A percentile compares a stretch with the other conserved stretches of the same genome.
Evolutionary conservation across 1,140 invertebrate genomes (phyloP).

Genomic region (Bombus haemorrhoidalis): DNA sequence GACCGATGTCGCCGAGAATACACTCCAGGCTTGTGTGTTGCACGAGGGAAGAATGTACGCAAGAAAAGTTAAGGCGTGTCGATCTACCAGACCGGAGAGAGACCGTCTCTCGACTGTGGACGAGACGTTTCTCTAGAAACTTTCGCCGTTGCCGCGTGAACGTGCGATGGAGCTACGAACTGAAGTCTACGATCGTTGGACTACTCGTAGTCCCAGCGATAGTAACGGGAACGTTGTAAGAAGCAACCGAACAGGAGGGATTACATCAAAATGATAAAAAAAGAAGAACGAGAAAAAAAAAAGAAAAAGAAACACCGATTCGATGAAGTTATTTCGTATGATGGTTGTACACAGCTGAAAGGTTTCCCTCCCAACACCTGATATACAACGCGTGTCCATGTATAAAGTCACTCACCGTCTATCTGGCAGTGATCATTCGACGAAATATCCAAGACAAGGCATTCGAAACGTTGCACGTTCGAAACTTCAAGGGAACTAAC

Average conservation of each 20-base stretch:
- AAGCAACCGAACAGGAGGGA: not conserved
- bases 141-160: conserved; percentile 42
- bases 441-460: conserved; percentile 51
- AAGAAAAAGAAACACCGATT: not conserved
- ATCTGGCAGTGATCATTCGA: conserved; percentile 28
- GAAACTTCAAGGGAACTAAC: conserved; percentile 54
- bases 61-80: conserved; percentile 58
- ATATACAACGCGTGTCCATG: not conserved
- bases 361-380: not conserved
- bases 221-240: not conserved
- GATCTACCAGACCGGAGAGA: conserved; percentile 30
- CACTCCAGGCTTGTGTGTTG: conserved; percentile 15
- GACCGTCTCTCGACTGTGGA: conserved; percentile 12
- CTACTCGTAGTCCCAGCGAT: not conserved
- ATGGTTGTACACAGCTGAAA: no score
- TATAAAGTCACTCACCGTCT: conserved; percentile 52
- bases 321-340: not conserved
- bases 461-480: conserved; percentile 36
- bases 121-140: conserved; percentile 51
- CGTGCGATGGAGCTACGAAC: not conserved
- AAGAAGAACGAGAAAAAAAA: no score
- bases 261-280: no score
- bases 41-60: conserved; percentile 55
- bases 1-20: not conserved
- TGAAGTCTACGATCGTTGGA: not conserved